These are phyloP conservation scores for Drosophila borborema DNA, from an alignment of 2,888 invertebrate species.

Conservation along the genomic window DNA sequence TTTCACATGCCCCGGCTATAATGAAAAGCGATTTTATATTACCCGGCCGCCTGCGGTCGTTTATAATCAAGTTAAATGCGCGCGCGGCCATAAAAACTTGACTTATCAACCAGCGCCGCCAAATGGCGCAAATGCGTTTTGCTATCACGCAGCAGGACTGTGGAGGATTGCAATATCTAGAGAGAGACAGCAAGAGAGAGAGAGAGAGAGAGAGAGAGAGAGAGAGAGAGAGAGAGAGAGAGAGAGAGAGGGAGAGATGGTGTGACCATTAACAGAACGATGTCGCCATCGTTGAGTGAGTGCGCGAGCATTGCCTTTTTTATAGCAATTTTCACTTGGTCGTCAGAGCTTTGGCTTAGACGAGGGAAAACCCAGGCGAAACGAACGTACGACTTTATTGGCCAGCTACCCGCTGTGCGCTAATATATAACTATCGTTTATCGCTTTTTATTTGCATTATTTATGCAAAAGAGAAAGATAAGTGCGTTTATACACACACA, in stretches of 20 bases:
- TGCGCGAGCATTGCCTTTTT: constrained; percentile 71
- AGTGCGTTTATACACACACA: constrained; percentile 32
- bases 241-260: neutral
- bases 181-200: constrained; percentile 4
- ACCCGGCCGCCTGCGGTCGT: constrained; percentile 75
- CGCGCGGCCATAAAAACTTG: constrained; percentile 72
- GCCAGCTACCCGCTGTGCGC: constrained; percentile 66
- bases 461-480: constrained; percentile 64
- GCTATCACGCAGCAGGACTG: constrained; percentile 17
- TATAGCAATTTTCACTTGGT: constrained; percentile 77
- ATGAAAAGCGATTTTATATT: constrained; percentile 78
- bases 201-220: constrained; percentile 1
- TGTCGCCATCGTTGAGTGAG: constrained; percentile 62
- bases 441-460: constrained; percentile 72
- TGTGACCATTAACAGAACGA: constrained; percentile 75
- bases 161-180: constrained; percentile 37
- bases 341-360: constrained; percentile 14
- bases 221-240: constrained; percentile 4
- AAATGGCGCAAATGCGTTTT: constrained; percentile 71
- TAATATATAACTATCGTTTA: constrained; percentile 71
- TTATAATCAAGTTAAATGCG: constrained; percentile 80
- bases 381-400: constrained; percentile 65
- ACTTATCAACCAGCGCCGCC: constrained; percentile 69
- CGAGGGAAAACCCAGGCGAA: constrained; percentile 54
- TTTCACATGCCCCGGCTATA: constrained; percentile 71